Percentiles rank a stretch among this genome's conserved stretches.
Evolutionary conservation across 2,888 invertebrate species (phyloP).

Genomic region (Stenodera caucasica): DNA sequence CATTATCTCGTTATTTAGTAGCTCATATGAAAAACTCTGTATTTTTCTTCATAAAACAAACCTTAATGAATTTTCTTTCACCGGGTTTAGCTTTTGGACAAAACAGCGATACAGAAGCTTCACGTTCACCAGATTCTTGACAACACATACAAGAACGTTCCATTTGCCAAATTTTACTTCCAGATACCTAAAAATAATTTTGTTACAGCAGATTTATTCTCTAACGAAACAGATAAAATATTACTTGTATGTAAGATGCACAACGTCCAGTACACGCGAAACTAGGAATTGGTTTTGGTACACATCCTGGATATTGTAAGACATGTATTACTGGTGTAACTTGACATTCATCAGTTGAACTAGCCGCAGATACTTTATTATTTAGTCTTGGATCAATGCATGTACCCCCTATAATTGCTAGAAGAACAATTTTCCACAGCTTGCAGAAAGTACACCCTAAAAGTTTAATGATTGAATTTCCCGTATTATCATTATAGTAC

Average conservation of each 20-base stretch:
- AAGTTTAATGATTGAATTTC: no score
- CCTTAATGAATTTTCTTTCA: constrained; percentile 83
- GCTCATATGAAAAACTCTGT: neutral
- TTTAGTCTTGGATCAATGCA: constrained; percentile 50
- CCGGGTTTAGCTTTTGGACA: constrained; percentile 89
- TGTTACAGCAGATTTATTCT: neutral
- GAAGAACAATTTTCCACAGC: constrained; percentile 39
- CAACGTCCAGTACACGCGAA: constrained; percentile 92
- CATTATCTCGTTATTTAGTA: neutral
- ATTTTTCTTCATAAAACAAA: constrained; percentile 46
- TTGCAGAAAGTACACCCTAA: constrained; percentile 18
- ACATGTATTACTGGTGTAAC: constrained; percentile 91
- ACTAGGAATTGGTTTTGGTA: constrained; percentile 90
- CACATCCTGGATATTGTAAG: constrained; percentile 87
- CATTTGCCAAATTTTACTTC: constrained; percentile 96
- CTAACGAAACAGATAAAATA: neutral
- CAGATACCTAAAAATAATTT: constrained; percentile 71
- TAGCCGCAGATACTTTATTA: constrained; percentile 47
- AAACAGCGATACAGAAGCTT: constrained; percentile 83
- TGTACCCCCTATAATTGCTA: constrained; percentile 48
- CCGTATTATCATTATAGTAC: no score
- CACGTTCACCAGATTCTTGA: constrained; percentile 90
- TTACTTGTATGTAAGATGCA: constrained; percentile 88
- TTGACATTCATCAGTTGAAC: constrained; percentile 76
- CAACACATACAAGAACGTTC: constrained; percentile 95